Evolutionary conservation across 2,797 vertebrate genomes (phyloP).

Genomic region (Coranthus polyacanthus): DNA sequence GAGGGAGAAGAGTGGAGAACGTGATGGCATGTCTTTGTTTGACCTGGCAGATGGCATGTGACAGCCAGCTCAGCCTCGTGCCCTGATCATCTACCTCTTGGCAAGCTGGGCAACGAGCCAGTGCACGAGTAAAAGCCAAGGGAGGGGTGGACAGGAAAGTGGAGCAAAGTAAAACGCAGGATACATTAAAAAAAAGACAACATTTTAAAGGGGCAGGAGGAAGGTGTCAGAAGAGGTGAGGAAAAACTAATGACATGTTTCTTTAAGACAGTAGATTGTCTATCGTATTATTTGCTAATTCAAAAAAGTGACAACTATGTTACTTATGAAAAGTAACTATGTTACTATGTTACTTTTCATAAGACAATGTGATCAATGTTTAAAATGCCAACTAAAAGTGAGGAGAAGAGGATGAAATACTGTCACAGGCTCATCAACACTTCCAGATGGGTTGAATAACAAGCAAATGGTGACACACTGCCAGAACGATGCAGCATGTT

Average conservation of each 20-base stretch:
- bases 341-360: not conserved
- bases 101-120: conserved; percentile 38
- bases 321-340: fast-evolving
- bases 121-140: conserved; percentile 5
- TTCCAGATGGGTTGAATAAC: conserved; percentile 34
- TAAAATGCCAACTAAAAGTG: too few relatives aligned
- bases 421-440: conserved; percentile 11
- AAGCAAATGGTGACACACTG: conserved; percentile 22
- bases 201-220: too few relatives aligned
- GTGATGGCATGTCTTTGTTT: conserved; percentile 49
- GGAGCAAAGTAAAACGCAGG: conserved; percentile 24
- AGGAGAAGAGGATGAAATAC: not conserved
- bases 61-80: conserved; percentile 64
- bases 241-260: too few relatives aligned
- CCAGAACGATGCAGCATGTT: not conserved
- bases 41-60: conserved; percentile 73
- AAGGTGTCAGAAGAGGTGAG: conserved; percentile 8
- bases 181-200: conserved; percentile 15
- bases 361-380: not conserved
- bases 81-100: conserved; percentile 63
- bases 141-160: conserved; percentile 20
- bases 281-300: not conserved
- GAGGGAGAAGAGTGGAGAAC: conserved; percentile 45
- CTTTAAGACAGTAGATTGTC: not conserved
- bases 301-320: not conserved